Evolutionary conservation across 2,888 invertebrate species (phyloP).

Genomic region (Galeruca laticollis): DNA sequence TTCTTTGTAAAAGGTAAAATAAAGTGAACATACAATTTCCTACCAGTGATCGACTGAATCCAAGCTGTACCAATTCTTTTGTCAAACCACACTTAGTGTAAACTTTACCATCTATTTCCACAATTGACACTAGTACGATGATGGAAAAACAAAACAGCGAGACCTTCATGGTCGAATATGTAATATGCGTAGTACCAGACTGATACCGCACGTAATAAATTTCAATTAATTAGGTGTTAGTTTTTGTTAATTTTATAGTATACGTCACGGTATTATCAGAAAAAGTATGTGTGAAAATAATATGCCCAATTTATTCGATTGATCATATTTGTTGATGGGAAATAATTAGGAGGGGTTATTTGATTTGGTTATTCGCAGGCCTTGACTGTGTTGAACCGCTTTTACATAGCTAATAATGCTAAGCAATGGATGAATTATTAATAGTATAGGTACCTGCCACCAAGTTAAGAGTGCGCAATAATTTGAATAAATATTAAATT

Average conservation of each 20-base stretch:
- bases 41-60: slow-evolving; percentile 75
- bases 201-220: slow-evolving; percentile 3
- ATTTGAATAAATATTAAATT: too few species aligned
- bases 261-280: not conserved
- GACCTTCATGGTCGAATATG: slow-evolving; percentile 21
- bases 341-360: slow-evolving; percentile 29
- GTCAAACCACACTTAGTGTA: slow-evolving; percentile 78
- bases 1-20: not conserved
- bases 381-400: slow-evolving; percentile 35
- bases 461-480: too few species aligned
- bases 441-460: not conserved
- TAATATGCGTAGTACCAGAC: not conserved
- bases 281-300: not conserved
- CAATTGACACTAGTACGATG: not conserved
- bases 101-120: slow-evolving; percentile 63
- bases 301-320: not conserved
- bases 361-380: slow-evolving; percentile 28
- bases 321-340: slow-evolving; percentile 20
- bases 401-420: not conserved
- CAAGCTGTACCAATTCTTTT: slow-evolving; percentile 73
- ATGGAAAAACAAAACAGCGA: slow-evolving; percentile 16
- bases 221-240: not conserved
- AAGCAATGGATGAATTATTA: not conserved
- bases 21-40: slow-evolving; percentile 70
- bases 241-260: not conserved